phyloP scores from a whole-genome alignment of 2,888 invertebrate species.

The Dromius quadrimaculatus region DNA sequence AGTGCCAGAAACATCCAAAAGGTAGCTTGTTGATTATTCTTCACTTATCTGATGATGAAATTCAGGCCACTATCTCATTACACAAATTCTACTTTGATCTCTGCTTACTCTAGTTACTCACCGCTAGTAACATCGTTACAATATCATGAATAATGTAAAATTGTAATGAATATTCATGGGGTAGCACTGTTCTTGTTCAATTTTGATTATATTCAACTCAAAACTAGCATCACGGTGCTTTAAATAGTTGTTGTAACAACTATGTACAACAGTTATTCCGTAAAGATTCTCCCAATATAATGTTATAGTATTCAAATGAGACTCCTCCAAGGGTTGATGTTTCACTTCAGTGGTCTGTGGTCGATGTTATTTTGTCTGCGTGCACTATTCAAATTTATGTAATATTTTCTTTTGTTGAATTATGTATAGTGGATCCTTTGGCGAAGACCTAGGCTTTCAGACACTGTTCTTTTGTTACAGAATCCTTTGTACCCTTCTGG shows the following conservation, averaged over 20 bases:
- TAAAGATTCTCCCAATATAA: no score
- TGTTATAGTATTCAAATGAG: no score
- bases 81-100: not conserved
- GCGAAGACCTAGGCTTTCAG: not conserved
- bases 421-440: conserved; percentile 12
- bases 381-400: conserved; percentile 31
- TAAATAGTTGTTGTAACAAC: not conserved
- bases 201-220: not conserved
- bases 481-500: conserved; percentile 6
- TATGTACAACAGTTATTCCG: no score
- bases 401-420: conserved; percentile 28
- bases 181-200: not conserved
- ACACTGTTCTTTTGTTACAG: not conserved
- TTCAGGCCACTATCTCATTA: no score
- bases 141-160: conserved; percentile 13
- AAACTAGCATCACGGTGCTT: not conserved
- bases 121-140: no score
- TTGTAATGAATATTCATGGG: not conserved
- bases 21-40: not conserved
- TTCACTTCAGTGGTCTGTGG: no score
- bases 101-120: conserved; percentile 1
- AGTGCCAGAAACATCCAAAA: no score
- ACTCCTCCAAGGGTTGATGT: no score
- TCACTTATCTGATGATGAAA: not conserved
- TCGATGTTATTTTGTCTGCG: conserved; percentile 3